These are phyloP conservation scores for Medauroidea extradentata DNA, from an alignment of 1,140 invertebrate genomes.

Conservation along the genomic window DNA sequence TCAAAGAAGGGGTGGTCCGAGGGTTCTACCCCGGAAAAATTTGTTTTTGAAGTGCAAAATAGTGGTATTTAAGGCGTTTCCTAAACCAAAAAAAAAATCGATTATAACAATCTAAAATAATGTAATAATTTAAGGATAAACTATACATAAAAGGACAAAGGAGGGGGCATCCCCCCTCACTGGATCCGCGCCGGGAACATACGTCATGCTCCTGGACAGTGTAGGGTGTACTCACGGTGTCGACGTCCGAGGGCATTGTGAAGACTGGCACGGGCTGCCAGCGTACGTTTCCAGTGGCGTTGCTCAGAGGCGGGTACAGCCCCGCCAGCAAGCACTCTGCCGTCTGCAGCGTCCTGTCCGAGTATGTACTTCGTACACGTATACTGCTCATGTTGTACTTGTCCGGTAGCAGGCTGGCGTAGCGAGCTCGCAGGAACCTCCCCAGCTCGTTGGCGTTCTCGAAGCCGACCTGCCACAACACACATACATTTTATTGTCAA, in stretches of 20 bases:
- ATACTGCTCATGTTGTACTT: conserved; percentile 56
- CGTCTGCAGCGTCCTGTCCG: conserved; percentile 86
- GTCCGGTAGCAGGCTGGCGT: conserved; percentile 51
- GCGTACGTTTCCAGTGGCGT: conserved; percentile 58
- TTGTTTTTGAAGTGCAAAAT: no score
- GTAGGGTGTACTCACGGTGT: conserved; percentile 49
- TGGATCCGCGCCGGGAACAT: no score
- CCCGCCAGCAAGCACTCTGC: conserved; percentile 79
- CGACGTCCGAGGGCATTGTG: conserved; percentile 59
- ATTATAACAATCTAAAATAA: no score
- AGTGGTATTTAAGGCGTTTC: no score
- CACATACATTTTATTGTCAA: no score
- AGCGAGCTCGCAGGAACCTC: conserved; percentile 66
- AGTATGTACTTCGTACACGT: conserved; percentile 71
- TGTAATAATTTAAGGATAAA: no score
- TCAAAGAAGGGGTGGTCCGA: no score
- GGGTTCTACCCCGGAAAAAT: no score
- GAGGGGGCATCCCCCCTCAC: no score
- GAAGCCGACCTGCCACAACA: conserved; percentile 59
- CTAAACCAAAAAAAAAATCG: no score
- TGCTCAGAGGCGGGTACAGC: conserved; percentile 59
- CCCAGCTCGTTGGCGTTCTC: conserved; percentile 71
- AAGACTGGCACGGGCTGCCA: conserved; percentile 92
- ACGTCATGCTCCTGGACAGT: no score
- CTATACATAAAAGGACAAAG: no score